A percentile compares a stretch with the other conserved stretches of the same genome.
Evolutionary conservation across 2,888 invertebrate genomes (phyloP).

Genomic region (Cerceris rybyensis): DNA sequence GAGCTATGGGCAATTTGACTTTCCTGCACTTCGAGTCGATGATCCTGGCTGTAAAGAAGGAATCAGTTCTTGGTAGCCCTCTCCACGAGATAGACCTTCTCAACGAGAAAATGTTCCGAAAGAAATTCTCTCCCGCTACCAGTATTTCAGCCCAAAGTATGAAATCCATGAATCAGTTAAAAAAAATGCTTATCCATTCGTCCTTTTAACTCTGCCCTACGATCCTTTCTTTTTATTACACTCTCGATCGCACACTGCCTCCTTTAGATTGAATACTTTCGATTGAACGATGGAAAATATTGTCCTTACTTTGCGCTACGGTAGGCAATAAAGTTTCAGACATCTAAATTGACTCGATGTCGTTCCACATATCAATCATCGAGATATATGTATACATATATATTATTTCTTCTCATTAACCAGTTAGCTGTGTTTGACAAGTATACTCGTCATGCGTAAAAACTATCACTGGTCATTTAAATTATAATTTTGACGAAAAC

Average conservation of each 20-base stretch:
- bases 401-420: too few relatives aligned
- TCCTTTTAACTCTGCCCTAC: background rate
- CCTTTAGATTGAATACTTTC: background rate
- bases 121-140: slow-evolving; percentile 31
- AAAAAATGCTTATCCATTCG: slow-evolving; percentile 35
- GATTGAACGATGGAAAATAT: background rate
- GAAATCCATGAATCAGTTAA: slow-evolving; percentile 39
- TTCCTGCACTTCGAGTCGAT: slow-evolving; percentile 54
- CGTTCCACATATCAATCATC: background rate
- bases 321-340: background rate
- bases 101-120: slow-evolving; percentile 45
- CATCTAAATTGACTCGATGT: background rate
- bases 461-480: too few relatives aligned
- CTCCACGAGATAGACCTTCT: slow-evolving; percentile 28
- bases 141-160: background rate
- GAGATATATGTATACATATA: background rate
- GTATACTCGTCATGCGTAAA: too few relatives aligned
- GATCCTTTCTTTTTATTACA: slow-evolving; percentile 9
- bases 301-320: slow-evolving; percentile 4
- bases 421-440: too few relatives aligned
- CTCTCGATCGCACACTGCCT: background rate
- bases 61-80: slow-evolving; percentile 50
- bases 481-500: too few relatives aligned
- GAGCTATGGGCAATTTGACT: slow-evolving; percentile 60
- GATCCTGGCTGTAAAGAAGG: slow-evolving; percentile 53